Percentiles rank a stretch among this genome's conserved stretches.
phyloP scores from a whole-genome alignment of 2,888 invertebrate genomes.

The Rhodophaea formosa region DNA sequence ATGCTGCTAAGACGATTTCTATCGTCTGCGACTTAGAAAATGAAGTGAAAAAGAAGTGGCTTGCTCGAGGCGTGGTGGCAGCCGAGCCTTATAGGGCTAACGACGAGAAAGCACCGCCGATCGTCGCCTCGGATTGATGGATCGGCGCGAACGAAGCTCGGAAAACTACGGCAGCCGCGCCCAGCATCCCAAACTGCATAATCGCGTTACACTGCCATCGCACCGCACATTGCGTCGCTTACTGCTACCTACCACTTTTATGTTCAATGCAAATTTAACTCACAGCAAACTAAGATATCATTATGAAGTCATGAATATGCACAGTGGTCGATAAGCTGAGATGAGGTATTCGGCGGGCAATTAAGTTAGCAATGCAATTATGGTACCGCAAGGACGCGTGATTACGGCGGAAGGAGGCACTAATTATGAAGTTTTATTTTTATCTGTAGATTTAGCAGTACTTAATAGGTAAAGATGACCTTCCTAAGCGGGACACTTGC shows the following conservation, averaged over 20 bases:
- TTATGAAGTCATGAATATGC: constrained; percentile 58
- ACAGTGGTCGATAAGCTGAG: constrained; percentile 46
- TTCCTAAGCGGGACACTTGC: constrained; percentile 63
- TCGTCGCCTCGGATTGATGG: constrained; percentile 72
- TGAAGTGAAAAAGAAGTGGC: constrained; percentile 76
- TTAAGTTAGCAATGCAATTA: constrained; percentile 53
- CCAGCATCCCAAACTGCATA: constrained; percentile 17
- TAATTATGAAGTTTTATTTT: constrained; percentile 57
- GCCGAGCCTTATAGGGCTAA: constrained; percentile 75
- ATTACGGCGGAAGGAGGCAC: constrained; percentile 46
- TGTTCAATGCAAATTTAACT: constrained; percentile 28
- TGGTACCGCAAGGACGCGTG: constrained; percentile 48
- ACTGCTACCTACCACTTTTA: constrained; percentile 25
- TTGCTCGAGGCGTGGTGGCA: constrained; percentile 72
- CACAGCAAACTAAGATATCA: constrained; percentile 38
- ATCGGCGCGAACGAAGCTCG: constrained; percentile 46
- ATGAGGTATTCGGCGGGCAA: constrained; percentile 53
- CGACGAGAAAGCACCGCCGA: constrained; percentile 79
- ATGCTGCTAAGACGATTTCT: constrained; percentile 75
- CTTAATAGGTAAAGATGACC: constrained; percentile 53
- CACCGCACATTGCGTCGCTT: constrained; percentile 24
- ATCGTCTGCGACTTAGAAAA: constrained; percentile 75
- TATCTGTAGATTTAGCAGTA: constrained; percentile 58
- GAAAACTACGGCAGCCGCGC: constrained; percentile 30
- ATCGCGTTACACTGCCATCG: constrained; percentile 13